Percentiles rank a stretch among this genome's conserved stretches.
Conservation (phyloP, 1,140 invertebrate species). For the Ectropis grisescens region DNA sequence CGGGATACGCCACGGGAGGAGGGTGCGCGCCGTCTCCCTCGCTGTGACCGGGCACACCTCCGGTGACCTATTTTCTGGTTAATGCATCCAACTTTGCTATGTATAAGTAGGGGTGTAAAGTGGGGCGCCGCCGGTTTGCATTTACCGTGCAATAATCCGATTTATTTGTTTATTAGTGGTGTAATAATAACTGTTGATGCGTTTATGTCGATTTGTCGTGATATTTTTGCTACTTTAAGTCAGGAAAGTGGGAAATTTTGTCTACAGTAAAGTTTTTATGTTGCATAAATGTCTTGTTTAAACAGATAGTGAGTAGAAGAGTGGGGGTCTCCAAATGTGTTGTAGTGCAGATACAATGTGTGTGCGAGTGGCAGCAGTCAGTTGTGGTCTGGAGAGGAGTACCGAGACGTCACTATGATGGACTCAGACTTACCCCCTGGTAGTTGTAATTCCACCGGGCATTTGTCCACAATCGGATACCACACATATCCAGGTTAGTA, state of each 20-base stretch:
- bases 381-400: conserved; percentile 12
- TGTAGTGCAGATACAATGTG: too few relatives aligned
- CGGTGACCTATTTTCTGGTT: conserved; percentile 67
- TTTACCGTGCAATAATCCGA: conserved; percentile 24
- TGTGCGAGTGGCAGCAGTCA: too few relatives aligned
- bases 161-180: conserved; percentile 1
- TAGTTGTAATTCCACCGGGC: conserved; percentile 65
- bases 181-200: conserved; percentile 2
- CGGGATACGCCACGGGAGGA: conserved; percentile 34
- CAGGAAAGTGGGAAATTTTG: too few relatives aligned
- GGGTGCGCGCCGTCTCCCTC: conserved; percentile 47
- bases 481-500: conserved; percentile 45
- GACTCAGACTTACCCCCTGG: conserved; percentile 64
- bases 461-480: conserved; percentile 65
- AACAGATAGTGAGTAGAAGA: too few relatives aligned
- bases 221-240: too few relatives aligned
- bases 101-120: conserved; percentile 57
- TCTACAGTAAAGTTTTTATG: too few relatives aligned
- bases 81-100: conserved; percentile 63
- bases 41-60: conserved; percentile 53
- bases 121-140: conserved; percentile 44
- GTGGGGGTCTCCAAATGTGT: too few relatives aligned
- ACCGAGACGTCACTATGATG: conserved; percentile 46
- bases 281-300: too few relatives aligned
- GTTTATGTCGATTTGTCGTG: conserved; percentile 5